phyloP scores from a whole-genome alignment of 2,113 vertebrate species.

The Cygnus atratus region DNA sequence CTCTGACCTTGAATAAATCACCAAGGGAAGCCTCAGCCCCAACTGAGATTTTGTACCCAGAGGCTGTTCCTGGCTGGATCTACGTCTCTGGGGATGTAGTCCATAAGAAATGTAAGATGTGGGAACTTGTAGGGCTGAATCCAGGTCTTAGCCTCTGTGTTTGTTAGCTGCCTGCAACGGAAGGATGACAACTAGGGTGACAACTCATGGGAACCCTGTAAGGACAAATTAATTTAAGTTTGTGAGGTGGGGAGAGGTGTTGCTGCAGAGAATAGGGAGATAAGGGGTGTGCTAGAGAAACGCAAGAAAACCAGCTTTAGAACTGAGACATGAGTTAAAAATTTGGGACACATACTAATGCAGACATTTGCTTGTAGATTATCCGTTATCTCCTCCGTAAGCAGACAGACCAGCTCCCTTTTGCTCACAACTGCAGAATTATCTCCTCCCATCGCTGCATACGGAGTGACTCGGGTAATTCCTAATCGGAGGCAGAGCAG shows the following conservation, averaged over 20 bases:
- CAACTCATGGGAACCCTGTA: background rate
- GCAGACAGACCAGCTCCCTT: background rate
- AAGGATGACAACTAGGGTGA: background rate
- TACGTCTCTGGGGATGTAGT: background rate
- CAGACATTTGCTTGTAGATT: background rate
- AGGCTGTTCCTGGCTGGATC: background rate
- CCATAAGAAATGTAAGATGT: background rate
- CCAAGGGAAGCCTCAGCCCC: background rate
- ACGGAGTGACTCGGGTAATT: background rate
- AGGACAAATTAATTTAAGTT: background rate
- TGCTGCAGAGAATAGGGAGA: background rate
- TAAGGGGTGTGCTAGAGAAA: background rate
- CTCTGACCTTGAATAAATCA: background rate
- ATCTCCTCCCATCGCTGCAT: background rate
- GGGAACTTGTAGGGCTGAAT: background rate
- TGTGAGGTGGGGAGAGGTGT: background rate
- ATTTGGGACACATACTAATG: background rate
- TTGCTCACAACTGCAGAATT: constrained; percentile 11
- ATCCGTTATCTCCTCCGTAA: background rate
- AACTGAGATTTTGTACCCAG: background rate
- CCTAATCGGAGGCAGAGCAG: background rate
- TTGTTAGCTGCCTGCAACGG: background rate
- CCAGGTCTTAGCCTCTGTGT: background rate
- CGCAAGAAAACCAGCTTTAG: background rate
- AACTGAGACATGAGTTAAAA: background rate